Base-by-base conservation (phyloP, 2,888 invertebrate genomes). In the Aporophyla lueneburgensis region DNA sequence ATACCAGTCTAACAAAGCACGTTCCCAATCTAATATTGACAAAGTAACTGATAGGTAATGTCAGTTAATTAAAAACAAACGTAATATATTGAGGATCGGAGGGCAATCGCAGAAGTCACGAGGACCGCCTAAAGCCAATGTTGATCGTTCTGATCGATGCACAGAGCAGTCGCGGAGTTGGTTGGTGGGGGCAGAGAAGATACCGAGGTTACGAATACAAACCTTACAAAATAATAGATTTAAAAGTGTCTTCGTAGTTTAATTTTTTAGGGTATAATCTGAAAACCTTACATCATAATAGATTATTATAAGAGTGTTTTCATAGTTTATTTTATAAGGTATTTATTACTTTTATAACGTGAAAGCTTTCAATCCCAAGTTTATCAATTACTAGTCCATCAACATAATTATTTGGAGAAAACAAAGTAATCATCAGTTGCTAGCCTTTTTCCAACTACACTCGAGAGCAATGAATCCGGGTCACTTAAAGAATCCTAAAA, bases 41-140 rank as follows among this genome's bases (percentile, higher is more conserved):
- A 82, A 78, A 83, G 86, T 85, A 87, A 89, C 89, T 90, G 89
- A 92, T 90, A 89, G 85, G 87, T 89, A 80, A 86, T 91, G 93
- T 92, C 93, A 92, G 93, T 89, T 95, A 95, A 96, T 96, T 95
- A 96, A 95, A 95, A 95, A 93, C 91, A 95, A 96, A 95, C 93
- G 94, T 91, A 92, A 92, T 92, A 90, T 90, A 90, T 91, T 88
- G 85, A 86, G 85, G 89, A 90, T 90, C 87, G 84, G 83, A 89
- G 91, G 89, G 92, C 93, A 92, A 94, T 94, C 92, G 92, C 95
- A 94, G 95, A 92, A 95, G 95, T 95, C 95, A 94, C 92, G 92
- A 93, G 92, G 91, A 89, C 92, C 82, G 94, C 96, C 95, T 93
- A 79, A 85, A 93, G 96, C 94, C 80, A 89, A 75, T 71, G 90